phyloP scores from a whole-genome alignment of 2,888 invertebrate species.

The Calameuta idolon region DNA sequence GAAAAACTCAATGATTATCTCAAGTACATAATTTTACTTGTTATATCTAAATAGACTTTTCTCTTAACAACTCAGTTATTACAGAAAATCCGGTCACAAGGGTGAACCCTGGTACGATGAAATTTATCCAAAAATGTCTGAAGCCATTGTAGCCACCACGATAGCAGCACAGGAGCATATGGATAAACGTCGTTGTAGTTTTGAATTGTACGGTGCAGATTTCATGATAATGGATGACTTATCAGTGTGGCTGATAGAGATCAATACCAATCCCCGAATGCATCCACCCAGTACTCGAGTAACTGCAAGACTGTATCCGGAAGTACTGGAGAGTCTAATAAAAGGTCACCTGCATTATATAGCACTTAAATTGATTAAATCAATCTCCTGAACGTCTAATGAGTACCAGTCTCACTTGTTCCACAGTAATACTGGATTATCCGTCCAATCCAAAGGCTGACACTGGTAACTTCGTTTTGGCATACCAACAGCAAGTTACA shows the following conservation, averaged over 20 bases:
- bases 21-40: constrained; percentile 11
- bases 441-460: constrained; percentile 78
- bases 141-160: constrained; percentile 80
- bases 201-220: constrained; percentile 92
- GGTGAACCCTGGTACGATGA: constrained; percentile 73
- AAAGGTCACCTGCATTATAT: constrained; percentile 76
- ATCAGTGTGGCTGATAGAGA: constrained; percentile 91
- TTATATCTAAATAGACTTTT: not conserved
- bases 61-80: not conserved
- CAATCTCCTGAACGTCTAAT: not conserved
- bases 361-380: constrained; percentile 2
- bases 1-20: constrained; percentile 23
- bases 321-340: constrained; percentile 84
- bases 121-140: constrained; percentile 85
- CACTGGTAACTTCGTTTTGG: constrained; percentile 83
- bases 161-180: constrained; percentile 80
- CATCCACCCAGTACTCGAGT: constrained; percentile 82
- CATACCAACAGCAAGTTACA: constrained; percentile 80
- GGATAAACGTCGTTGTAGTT: constrained; percentile 76
- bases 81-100: constrained; percentile 68
- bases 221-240: constrained; percentile 89
- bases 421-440: constrained; percentile 83
- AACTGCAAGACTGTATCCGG: constrained; percentile 84
- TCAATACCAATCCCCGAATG: constrained; percentile 91
- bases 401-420: constrained; percentile 23